A percentile compares a stretch with the other conserved stretches of the same genome.
Evolutionary conservation across 2,797 vertebrate genomes (phyloP).

Genomic region (Aeoliscus strigatus): DNA sequence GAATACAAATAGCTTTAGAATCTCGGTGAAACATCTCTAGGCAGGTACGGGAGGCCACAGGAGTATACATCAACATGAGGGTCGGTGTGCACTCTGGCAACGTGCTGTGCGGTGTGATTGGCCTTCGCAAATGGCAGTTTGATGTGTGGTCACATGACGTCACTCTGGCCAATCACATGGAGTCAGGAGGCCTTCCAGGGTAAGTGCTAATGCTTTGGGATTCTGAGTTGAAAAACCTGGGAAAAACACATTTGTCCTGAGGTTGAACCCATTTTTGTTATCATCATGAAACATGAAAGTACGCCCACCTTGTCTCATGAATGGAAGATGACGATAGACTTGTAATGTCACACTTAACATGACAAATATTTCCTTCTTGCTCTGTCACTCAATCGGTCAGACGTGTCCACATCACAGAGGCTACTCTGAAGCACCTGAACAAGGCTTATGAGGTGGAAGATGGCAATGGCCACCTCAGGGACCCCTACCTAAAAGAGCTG

Average conservation of each 20-base stretch:
- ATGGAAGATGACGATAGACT: too few species aligned
- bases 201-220: too few species aligned
- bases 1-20: too few species aligned
- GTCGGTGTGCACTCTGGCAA: conserved; percentile 97
- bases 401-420: conserved; percentile 95
- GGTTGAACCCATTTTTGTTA: too few species aligned
- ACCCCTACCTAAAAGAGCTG: conserved; percentile 93
- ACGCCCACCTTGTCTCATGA: too few species aligned
- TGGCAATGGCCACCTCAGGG: conserved; percentile 88
- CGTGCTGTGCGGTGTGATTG: conserved; percentile 94
- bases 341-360: too few species aligned
- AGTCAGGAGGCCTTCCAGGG: conserved; percentile 96
- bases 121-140: conserved; percentile 97
- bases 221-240: too few species aligned
- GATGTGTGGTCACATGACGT: conserved; percentile 99
- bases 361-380: too few species aligned
- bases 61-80: conserved; percentile 96
- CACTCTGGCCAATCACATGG: conserved; percentile 97
- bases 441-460: conserved; percentile 93
- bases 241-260: too few species aligned
- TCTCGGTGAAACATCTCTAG: too few species aligned
- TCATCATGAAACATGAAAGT: too few species aligned
- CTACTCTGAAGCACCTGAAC: conserved; percentile 92
- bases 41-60: conserved; percentile 93
- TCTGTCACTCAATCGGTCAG: conserved; percentile 60